Evolutionary conservation across 2,113 vertebrate genomes (phyloP).

Genomic region (Stigmatopora nigra): DNA sequence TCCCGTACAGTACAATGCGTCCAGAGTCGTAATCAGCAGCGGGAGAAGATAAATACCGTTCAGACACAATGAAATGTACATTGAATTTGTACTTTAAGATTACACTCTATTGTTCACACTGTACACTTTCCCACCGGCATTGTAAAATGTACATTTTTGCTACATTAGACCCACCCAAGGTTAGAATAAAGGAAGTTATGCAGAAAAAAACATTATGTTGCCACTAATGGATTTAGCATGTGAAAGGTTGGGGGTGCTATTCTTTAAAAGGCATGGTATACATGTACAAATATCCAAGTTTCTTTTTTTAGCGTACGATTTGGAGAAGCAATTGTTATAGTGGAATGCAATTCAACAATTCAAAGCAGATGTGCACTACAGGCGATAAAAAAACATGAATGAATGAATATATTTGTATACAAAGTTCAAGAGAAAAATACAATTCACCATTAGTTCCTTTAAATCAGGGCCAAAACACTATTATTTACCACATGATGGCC

Average conservation of each 20-base stretch:
- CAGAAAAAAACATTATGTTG: slow-evolving; percentile 38
- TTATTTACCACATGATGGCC: background rate
- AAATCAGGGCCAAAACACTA: no score
- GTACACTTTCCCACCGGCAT: slow-evolving; percentile 20
- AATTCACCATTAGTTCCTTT: no score
- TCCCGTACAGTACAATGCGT: background rate
- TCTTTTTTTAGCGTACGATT: slow-evolving; percentile 33
- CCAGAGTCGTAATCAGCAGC: background rate
- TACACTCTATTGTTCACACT: background rate
- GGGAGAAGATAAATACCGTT: background rate
- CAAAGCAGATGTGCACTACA: slow-evolving; percentile 23
- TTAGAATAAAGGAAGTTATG: slow-evolving; percentile 49
- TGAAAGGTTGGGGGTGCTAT: slow-evolving; percentile 29
- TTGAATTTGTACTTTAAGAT: background rate
- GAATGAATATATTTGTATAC: background rate
- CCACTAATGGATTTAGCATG: slow-evolving; percentile 55
- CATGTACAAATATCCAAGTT: slow-evolving; percentile 17
- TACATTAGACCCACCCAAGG: slow-evolving; percentile 21
- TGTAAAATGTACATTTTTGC: slow-evolving; percentile 37
- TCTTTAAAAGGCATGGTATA: slow-evolving; percentile 26
- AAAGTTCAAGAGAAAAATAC: no score
- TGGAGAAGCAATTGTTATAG: slow-evolving; percentile 21
- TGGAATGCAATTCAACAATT: slow-evolving; percentile 22
- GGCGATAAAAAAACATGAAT: background rate
- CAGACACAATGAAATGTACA: background rate